Evolutionary conservation across 2,113 vertebrate species (phyloP), one percentile per base, ranked within the genome.

Genomic region (Rafetus swinhoei): DNA sequence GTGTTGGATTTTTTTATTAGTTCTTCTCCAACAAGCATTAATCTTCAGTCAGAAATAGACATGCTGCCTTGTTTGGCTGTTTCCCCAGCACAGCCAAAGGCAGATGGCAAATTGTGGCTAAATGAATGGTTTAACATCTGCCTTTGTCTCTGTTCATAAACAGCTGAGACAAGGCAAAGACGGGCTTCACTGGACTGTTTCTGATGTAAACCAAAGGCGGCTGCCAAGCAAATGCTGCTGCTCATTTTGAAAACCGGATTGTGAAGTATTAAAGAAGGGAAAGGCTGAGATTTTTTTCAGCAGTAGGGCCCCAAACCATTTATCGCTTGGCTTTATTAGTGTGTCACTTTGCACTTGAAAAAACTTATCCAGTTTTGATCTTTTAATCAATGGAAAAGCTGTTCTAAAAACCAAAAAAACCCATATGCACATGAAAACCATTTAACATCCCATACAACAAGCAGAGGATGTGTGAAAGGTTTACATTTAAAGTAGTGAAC

Each of bases 101-200:
- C 85, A 59, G 22, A n/a, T 50, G 53, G 79, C 7, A 77, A 93
- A 72, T 8, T 54, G 27, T 13, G 86, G 45, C 32, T 54, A 90
- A 87, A 77, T 35, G 57, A 45, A 53, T 50, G 39, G 25, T 62
- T 90, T 87, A 85, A 84, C 22, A 87, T 27, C 39, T 74, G n/a
- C 11, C 53, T 84, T 84, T 76, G 22, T 85, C 91, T 94, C 82
- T 91, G 16, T 54, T 90, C 32, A 83, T 80, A 84, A 95, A 89
- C 76, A 35, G 3, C 27, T n/a, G 81, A 81, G 29, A 65, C 84
- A 91, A 96, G 91, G 50, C n/a, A 56, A 91, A 93, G 12, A 79
- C 35, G 4, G 62, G 32, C 79, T 81, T 59, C 7, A 24, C 2
- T 21, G 27, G 1, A 9, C 84, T 74, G 52, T 80, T 94, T 82